These are phyloP conservation scores for Phylloscopus whistleri DNA, from an alignment of 2,113 vertebrate genomes.

Conservation along the genomic window DNA sequence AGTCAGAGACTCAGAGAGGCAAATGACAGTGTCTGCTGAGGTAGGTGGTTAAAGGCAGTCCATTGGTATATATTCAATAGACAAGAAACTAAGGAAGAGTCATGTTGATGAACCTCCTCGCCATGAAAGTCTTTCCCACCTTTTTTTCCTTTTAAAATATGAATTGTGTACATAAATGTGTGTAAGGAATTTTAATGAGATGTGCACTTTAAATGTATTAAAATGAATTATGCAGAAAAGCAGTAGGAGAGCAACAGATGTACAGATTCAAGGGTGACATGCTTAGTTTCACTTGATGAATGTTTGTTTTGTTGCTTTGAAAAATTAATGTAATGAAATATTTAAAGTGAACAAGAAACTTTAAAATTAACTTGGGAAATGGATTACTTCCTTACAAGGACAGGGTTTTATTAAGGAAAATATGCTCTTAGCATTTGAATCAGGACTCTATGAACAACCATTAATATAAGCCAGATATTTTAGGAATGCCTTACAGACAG, in stretches of 20 bases:
- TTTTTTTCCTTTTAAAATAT: slow-evolving; percentile 28
- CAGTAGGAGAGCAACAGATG: slow-evolving; percentile 75
- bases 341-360: slow-evolving; percentile 74
- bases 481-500: neutral
- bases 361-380: slow-evolving; percentile 67
- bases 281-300: slow-evolving; percentile 81
- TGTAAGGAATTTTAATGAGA: slow-evolving; percentile 64
- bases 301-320: slow-evolving; percentile 79
- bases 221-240: slow-evolving; percentile 78
- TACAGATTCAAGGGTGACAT: slow-evolving; percentile 72
- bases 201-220: slow-evolving; percentile 70
- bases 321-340: slow-evolving; percentile 82
- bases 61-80: neutral
- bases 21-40: neutral
- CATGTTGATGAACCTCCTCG: neutral
- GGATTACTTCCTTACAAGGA: slow-evolving; percentile 41
- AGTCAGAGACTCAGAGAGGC: neutral
- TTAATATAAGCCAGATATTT: neutral
- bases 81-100: neutral
- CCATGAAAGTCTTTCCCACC: neutral
- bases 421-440: slow-evolving; percentile 31
- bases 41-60: neutral
- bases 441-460: neutral
- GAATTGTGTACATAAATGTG: slow-evolving; percentile 53
- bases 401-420: slow-evolving; percentile 23